Percentiles rank a stretch among this genome's conserved stretches.
Conservation (phyloP, 2,113 vertebrate species). For the Gymnogyps californianus region DNA sequence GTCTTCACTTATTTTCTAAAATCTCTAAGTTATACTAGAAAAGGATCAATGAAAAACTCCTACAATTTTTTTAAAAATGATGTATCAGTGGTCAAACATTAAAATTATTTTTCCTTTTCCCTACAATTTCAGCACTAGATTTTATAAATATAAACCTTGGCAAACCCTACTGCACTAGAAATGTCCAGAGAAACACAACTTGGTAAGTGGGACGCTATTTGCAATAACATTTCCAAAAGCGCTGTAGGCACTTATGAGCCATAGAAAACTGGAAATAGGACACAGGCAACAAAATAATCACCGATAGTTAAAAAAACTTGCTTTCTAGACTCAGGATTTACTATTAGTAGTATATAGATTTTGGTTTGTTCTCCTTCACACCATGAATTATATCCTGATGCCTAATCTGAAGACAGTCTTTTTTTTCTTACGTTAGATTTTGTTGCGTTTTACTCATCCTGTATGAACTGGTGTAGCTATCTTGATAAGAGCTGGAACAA, state of each 20-base stretch:
- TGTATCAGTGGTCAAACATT: neutral
- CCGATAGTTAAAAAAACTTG: fast-evolving
- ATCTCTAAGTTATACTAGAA: neutral
- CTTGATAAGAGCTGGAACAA: neutral
- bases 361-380: neutral
- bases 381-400: neutral
- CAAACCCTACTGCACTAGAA: neutral
- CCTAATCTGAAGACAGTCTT: neutral
- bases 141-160: neutral
- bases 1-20: neutral
- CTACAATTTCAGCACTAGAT: neutral
- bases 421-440: neutral
- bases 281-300: neutral
- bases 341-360: neutral
- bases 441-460: neutral
- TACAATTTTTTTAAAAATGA: neutral
- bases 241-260: neutral
- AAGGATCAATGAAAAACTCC: neutral
- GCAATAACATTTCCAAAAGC: neutral
- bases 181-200: neutral
- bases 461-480: neutral
- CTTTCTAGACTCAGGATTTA: neutral
- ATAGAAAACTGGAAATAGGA: neutral
- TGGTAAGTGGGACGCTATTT: neutral
- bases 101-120: neutral